Percentiles rank a stretch among this genome's conserved stretches.
These are phyloP conservation scores for Brachylomia viminalis DNA, from an alignment of 2,888 invertebrate species.

Conservation along the genomic window DNA sequence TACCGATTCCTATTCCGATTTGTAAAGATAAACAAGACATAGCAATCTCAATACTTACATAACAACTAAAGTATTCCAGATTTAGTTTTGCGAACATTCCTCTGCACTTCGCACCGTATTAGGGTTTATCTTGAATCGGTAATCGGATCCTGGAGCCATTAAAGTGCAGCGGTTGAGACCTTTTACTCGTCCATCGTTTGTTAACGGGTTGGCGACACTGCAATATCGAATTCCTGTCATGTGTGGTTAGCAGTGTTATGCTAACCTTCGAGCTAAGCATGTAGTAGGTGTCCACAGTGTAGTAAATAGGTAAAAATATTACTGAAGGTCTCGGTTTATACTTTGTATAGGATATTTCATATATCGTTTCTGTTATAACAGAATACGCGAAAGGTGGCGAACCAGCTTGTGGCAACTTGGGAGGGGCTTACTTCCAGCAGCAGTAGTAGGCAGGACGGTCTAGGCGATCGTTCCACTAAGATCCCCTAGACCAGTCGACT, in stretches of 20 bases:
- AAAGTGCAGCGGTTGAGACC: constrained; percentile 17
- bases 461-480: too few species aligned
- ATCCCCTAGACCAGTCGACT: too few species aligned
- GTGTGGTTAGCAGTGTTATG: too few species aligned
- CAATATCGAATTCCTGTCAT: constrained; percentile 6
- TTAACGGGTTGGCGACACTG: constrained; percentile 14
- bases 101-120: neutral
- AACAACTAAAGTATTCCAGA: neutral
- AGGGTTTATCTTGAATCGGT: constrained; percentile 20
- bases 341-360: too few species aligned
- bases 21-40: neutral
- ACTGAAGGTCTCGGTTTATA: neutral
- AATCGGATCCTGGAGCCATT: constrained; percentile 25
- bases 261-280: constrained; percentile 2
- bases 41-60: neutral
- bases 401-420: neutral
- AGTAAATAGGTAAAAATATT: neutral
- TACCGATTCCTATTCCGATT: neutral
- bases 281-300: too few species aligned
- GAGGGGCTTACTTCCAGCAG: neutral
- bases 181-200: neutral
- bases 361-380: neutral
- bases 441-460: neutral
- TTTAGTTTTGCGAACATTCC: neutral
- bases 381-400: neutral